Conservation (phyloP, 2,113 vertebrate species). For the Silurus glanis region DNA sequence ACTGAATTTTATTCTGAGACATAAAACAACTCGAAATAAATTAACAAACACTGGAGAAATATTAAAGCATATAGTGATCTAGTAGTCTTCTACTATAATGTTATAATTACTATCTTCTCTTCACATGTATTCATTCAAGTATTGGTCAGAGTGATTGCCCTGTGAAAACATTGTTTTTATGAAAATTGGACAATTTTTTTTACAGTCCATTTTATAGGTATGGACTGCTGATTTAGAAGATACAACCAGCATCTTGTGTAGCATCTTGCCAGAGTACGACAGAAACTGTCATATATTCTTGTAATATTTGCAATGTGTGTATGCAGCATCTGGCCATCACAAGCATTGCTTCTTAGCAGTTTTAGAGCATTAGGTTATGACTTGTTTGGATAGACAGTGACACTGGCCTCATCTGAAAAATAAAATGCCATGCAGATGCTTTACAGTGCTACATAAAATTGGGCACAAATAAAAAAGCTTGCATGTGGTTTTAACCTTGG, state of each 20-base stretch:
- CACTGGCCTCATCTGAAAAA: background rate
- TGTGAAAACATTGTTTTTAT: background rate
- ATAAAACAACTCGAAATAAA: background rate
- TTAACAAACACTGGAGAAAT: background rate
- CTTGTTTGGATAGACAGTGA: conserved; percentile 1
- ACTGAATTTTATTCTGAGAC: background rate
- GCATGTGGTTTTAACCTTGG: background rate
- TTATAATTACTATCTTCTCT: background rate
- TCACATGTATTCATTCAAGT: background rate
- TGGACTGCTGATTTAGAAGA: background rate
- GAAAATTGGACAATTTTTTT: background rate
- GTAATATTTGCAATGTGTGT: background rate
- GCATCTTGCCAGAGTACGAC: background rate
- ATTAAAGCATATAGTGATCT: background rate
- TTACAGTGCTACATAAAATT: conserved; percentile 10
- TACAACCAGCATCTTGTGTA: background rate
- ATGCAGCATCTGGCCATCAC: background rate
- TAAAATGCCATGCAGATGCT: conserved; percentile 22
- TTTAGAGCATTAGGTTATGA: conserved; percentile 10
- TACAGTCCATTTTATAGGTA: background rate
- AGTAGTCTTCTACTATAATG: background rate
- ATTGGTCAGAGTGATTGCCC: background rate
- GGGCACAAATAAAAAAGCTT: background rate
- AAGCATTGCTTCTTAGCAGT: background rate
- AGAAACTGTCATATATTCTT: background rate